Base-by-base conservation (phyloP, 2,888 invertebrate genomes). In the Rhopalosiphum nymphaeae region DNA sequence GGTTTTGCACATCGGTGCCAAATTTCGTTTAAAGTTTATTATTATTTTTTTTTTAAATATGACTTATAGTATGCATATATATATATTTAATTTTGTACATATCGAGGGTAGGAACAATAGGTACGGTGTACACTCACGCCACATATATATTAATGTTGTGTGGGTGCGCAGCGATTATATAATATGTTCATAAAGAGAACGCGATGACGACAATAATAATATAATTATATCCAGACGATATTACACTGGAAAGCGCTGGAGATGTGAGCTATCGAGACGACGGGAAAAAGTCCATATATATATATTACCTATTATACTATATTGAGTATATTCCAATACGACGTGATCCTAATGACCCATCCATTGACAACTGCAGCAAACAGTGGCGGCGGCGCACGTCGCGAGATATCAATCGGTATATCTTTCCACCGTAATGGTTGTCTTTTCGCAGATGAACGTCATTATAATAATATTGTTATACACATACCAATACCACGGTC, bases 1-100 rank as follows among this genome's bases (percentile, higher is more conserved):
- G 86, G 87, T 92, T 92, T 92, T 92, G 86, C 91, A 86, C 91
- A 86, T 91, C 86, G 57, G 57, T 91, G 46, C 86, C 84, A 84
- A 57, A 86, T 57, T 86, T 61, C 26, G 29, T 53, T 42, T 21
- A 84, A 16, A 36, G 10, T 88, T 44, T 78, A 44, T 44, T 44
- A 26, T 85, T 85, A 85, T 36, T 78, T 9, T 78, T 78, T 78
- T 78, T 78, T 78, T 78, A 16, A n/a, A 67, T n/a, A n/a, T n/a
- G 5, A 16, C 67, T 21, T 21, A 78, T 78, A 36, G 1, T 5
- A 16, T 21, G 13, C 11, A 36, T 36, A 78, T 16, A 36, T 16
- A 78, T 78, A 16, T 21, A 7, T 46, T 46, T 46, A 0, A 78
- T 78, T 36, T 21, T 78, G 36, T 78, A 78, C 36, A 36, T 36